phyloP scores from a whole-genome alignment of 2,797 vertebrate genomes.

The Rhinoraja longicauda region DNA sequence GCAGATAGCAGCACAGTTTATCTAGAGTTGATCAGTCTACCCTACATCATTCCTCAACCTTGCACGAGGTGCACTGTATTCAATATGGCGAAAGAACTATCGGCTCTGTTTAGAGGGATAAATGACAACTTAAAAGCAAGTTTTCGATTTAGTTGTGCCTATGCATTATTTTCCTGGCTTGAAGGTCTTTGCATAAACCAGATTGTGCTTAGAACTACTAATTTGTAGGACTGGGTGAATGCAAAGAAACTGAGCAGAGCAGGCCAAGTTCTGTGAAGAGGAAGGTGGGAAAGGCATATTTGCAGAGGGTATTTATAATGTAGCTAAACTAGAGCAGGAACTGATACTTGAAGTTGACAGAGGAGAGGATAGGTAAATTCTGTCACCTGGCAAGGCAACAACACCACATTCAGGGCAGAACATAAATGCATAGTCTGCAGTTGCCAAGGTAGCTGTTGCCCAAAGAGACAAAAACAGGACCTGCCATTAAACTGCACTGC shows the following conservation, averaged over 20 bases:
- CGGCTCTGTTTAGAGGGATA: not conserved
- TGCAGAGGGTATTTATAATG: not conserved
- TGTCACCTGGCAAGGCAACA: not conserved
- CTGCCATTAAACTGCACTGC: not conserved
- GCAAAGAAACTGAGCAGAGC: not conserved
- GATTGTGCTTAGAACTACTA: not conserved
- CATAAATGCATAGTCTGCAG: not conserved
- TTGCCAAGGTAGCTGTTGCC: not conserved
- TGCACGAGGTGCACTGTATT: not conserved
- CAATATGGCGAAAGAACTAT: not conserved
- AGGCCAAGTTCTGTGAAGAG: not conserved
- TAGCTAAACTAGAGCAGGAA: not conserved
- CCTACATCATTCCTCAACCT: not conserved
- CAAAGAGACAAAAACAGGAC: not conserved
- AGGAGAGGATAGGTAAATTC: not conserved
- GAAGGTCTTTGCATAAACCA: not conserved
- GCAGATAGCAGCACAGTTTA: not conserved
- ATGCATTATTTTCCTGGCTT: not conserved
- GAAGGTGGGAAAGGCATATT: not conserved
- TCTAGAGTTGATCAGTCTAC: not conserved
- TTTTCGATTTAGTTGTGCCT: not conserved
- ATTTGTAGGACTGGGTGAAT: not conserved
- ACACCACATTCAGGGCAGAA: not conserved
- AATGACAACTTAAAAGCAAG: not conserved
- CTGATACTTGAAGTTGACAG: not conserved